Conservation (phyloP, 2,888 invertebrate genomes). For the Nomada ferruginata region DNA sequence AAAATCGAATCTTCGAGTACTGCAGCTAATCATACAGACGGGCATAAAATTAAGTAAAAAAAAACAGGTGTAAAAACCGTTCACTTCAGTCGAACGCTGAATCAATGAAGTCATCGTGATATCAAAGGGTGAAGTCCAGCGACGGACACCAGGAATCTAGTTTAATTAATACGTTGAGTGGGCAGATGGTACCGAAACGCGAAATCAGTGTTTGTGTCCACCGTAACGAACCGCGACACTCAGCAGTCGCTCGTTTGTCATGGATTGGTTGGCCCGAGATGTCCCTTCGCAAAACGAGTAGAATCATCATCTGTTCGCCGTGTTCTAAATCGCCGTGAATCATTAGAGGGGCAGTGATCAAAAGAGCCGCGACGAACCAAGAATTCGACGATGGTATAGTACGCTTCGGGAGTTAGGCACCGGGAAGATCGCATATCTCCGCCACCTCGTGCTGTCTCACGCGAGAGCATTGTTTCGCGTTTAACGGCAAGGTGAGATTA, state of each 20-base stretch:
- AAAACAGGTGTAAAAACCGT: background rate
- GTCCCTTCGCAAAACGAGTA: constrained; percentile 22
- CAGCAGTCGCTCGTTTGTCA: constrained; percentile 44
- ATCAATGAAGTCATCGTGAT: too few species aligned
- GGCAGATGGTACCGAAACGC: background rate
- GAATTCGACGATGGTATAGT: constrained; percentile 57
- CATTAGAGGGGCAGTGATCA: constrained; percentile 63
- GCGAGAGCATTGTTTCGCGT: constrained; percentile 80
- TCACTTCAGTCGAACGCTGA: too few species aligned
- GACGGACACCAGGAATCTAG: background rate
- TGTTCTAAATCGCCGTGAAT: constrained; percentile 54
- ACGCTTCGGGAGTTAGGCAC: constrained; percentile 67
- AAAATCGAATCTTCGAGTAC: background rate
- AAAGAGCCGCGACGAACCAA: constrained; percentile 60
- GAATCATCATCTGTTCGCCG: constrained; percentile 23
- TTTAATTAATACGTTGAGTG: constrained; percentile 30
- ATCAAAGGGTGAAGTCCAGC: background rate
- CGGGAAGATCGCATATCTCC: constrained; percentile 74
- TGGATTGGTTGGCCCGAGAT: constrained; percentile 38
- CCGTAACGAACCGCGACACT: constrained; percentile 29
- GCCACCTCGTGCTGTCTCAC: constrained; percentile 77
- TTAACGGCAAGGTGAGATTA: constrained; percentile 82
- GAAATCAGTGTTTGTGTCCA: constrained; percentile 17
- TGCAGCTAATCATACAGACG: background rate
- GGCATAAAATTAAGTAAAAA: background rate